These are phyloP conservation scores for Caenorhabditis auriculariae DNA, from an alignment of 2,888 invertebrate genomes.

Conservation along the genomic window DNA sequence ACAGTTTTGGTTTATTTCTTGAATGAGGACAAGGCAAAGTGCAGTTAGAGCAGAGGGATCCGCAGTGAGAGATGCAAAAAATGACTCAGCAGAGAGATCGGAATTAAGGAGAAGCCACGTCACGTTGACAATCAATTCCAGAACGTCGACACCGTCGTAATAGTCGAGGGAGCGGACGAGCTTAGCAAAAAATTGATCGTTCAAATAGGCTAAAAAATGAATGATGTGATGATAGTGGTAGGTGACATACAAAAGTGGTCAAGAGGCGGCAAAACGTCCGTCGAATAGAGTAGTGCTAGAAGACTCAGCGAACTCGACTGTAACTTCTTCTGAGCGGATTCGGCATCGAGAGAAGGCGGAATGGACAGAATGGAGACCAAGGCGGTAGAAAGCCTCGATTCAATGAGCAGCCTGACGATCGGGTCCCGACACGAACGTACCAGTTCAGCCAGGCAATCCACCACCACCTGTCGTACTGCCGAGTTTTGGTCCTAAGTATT, in stretches of 20 bases:
- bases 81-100: not conserved
- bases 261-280: conserved; percentile 11
- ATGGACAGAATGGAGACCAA: too few relatives aligned
- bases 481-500: conserved; percentile 29
- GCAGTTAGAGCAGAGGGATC: conserved; percentile 11
- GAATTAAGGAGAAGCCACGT: conserved; percentile 1
- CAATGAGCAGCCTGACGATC: conserved; percentile 13
- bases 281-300: conserved; percentile 18
- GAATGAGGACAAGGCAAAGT: conserved; percentile 22
- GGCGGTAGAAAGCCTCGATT: conserved; percentile 20
- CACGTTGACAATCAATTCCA: conserved; percentile 13
- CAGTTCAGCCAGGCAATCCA: conserved; percentile 12
- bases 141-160: conserved; percentile 10
- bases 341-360: too few relatives aligned
- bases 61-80: conserved; percentile 13
- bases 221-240: not conserved
- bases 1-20: conserved; percentile 18
- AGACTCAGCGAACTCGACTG: conserved; percentile 15
- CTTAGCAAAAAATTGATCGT: conserved; percentile 16
- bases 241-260: conserved; percentile 24
- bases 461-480: conserved; percentile 11
- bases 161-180: conserved; percentile 8
- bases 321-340: too few relatives aligned
- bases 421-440: conserved; percentile 12
- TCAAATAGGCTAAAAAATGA: conserved; percentile 21